Base-by-base conservation (phyloP, 2,113 vertebrate genomes). In the Saccopteryx bilineata region DNA sequence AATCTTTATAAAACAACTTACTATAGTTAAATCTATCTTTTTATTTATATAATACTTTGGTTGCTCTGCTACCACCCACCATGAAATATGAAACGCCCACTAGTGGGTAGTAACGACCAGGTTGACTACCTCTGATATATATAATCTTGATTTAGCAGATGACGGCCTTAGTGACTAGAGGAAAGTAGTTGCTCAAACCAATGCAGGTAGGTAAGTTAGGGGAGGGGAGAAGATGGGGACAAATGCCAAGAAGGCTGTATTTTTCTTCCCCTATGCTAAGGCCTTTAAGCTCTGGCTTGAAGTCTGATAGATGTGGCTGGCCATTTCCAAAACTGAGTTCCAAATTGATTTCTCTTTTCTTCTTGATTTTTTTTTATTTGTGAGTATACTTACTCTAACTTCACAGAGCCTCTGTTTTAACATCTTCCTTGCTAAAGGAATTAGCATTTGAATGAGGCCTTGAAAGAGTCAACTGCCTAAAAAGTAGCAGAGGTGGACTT, bases 381-480 rank as follows among this genome's bases (percentile, higher is more conserved):
- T 90, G 56, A 39, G 4, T 85, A 0, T 96, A 5, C 19, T 72
- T 60, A 66, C 15, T n/a, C 88, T 83, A 76, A 92, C 19, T 78
- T 91, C 31, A n/a, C n/a, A n/a, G n/a, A n/a, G n/a, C n/a, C n/a
- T n/a, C n/a, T n/a, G n/a, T n/a, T n/a, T n/a, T n/a, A 78, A 24
- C 56, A 19, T 50, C 54, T 92, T 79, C 9, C 39, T 91, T 90
- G 33, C 63, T 92, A 82, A 78, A 85, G 50, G 56, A 72, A 74
- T 91, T 81, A 79, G 18, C 33, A 39, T 86, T 91, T 93, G 23
- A 90, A 75, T 68, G 88, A 56, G 68, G 74, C 54, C 85, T 96
- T 86, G 56, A n/a, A n/a, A n/a, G n/a, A 95, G 66, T 95, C 83
- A 91, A 96, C 91, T 91, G 94, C 89, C 87, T 85, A 88, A 94